These are phyloP conservation scores for Dynastes hyllus DNA, from an alignment of 2,888 invertebrate genomes.

Conservation along the genomic window DNA sequence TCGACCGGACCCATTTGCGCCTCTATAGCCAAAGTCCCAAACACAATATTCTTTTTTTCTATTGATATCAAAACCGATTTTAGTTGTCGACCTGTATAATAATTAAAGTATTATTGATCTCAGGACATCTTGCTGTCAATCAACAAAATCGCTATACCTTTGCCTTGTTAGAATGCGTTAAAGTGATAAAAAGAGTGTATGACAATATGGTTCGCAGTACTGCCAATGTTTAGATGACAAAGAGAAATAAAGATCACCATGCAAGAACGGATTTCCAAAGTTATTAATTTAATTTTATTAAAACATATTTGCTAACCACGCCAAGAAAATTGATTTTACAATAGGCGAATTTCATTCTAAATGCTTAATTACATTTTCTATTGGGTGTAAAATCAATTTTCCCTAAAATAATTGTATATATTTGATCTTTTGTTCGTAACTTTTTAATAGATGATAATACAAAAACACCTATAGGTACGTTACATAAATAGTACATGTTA, in stretches of 20 bases:
- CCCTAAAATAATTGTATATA: neutral
- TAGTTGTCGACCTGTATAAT: too few relatives aligned
- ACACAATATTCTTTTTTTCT: too few relatives aligned
- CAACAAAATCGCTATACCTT: too few relatives aligned
- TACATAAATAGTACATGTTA: slow-evolving; percentile 3
- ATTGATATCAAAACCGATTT: too few relatives aligned
- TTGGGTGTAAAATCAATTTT: neutral
- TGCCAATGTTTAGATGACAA: neutral
- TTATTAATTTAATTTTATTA: neutral
- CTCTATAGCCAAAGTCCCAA: too few relatives aligned
- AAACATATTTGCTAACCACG: neutral
- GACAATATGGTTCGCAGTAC: too few relatives aligned
- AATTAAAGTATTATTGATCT: too few relatives aligned
- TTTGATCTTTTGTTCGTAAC: neutral
- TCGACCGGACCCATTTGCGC: too few relatives aligned
- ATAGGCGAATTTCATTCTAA: neutral
- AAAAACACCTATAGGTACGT: neutral
- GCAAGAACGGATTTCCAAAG: neutral
- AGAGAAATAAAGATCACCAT: slow-evolving; percentile 7
- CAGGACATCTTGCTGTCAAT: too few relatives aligned
- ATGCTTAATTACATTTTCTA: too few relatives aligned
- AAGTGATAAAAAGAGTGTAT: too few relatives aligned
- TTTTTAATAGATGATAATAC: neutral
- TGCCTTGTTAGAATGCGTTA: too few relatives aligned
- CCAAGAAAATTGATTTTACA: neutral